phyloP scores from a whole-genome alignment of 2,113 vertebrate genomes.

The Psilopogon haemacephalus region DNA sequence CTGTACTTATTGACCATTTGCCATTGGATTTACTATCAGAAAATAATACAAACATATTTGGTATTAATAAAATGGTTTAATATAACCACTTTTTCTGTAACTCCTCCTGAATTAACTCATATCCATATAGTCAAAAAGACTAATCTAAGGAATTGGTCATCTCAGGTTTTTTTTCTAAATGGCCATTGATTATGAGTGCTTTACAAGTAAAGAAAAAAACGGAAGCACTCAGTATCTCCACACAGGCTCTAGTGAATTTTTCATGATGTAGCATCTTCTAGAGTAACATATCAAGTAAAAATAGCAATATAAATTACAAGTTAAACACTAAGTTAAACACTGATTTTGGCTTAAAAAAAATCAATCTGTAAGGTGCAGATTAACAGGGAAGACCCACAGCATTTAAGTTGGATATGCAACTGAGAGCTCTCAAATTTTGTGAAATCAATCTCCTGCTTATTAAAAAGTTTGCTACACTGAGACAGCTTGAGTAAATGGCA shows the following conservation, averaged over 20 bases:
- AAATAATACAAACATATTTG: background rate
- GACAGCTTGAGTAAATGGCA: background rate
- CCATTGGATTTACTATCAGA: background rate
- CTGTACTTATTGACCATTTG: background rate
- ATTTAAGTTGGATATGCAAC: background rate
- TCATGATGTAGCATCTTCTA: fast-evolving
- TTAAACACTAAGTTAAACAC: background rate
- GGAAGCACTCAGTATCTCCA: background rate
- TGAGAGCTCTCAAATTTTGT: background rate
- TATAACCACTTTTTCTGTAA: background rate
- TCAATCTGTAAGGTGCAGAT: background rate
- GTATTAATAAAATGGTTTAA: background rate
- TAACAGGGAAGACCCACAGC: background rate
- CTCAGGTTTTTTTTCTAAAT: background rate
- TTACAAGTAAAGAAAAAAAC: background rate
- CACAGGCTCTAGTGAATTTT: background rate
- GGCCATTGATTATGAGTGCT: background rate
- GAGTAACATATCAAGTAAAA: background rate
- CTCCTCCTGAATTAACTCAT: background rate
- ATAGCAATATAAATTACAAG: background rate
- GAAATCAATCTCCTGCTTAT: background rate
- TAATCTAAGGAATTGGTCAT: background rate
- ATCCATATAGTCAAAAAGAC: background rate
- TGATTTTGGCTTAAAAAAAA: background rate
- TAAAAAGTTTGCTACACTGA: background rate